phyloP scores from a whole-genome alignment of 2,113 vertebrate genomes.

The Motacilla alba region DNA sequence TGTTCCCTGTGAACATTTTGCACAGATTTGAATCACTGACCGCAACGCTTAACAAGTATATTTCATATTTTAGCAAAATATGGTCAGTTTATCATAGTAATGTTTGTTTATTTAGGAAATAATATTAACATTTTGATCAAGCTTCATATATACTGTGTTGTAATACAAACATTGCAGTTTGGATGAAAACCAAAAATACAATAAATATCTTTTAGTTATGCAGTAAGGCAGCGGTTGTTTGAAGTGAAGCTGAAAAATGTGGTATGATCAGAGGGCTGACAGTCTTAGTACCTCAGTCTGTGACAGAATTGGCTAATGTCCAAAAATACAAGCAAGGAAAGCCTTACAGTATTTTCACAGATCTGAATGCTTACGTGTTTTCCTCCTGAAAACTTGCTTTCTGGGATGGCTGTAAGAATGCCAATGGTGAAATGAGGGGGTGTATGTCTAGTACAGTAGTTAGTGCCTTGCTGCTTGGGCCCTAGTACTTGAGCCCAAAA shows the following conservation, averaged over 20 bases:
- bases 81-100: neutral
- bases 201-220: neutral
- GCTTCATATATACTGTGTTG: neutral
- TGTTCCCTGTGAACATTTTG: neutral
- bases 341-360: neutral
- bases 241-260: neutral
- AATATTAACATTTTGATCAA: neutral
- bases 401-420: neutral
- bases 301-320: neutral
- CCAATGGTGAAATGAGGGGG: fast-evolving
- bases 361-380: neutral
- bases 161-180: neutral
- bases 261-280: neutral
- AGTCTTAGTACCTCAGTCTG: neutral
- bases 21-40: neutral
- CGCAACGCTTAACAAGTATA: neutral
- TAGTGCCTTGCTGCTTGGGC: neutral
- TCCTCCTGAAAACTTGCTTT: neutral
- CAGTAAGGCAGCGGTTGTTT: neutral
- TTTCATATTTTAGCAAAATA: neutral
- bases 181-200: neutral
- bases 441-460: neutral
- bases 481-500: neutral
- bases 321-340: neutral
- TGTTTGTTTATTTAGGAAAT: neutral